phyloP scores from a whole-genome alignment of 2,797 vertebrate species.

The Oryzias dopingdopingensis region DNA sequence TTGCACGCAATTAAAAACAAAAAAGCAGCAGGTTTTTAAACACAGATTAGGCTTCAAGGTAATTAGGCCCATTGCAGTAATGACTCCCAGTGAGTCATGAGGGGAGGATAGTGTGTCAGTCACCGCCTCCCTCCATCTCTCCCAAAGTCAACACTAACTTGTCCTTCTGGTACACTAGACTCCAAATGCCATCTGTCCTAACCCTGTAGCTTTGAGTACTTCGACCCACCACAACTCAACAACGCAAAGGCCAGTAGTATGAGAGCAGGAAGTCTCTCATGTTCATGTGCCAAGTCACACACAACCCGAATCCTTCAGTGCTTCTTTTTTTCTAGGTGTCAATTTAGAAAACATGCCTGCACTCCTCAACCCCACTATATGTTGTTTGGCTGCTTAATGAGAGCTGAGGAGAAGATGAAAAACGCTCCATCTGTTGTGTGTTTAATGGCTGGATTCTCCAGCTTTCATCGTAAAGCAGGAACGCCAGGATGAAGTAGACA shows the following conservation, averaged over 20 bases:
- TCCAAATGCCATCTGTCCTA: constrained; percentile 63
- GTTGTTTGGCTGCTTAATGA: constrained; percentile 60
- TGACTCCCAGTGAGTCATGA: constrained; percentile 61
- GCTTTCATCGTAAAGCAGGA: constrained; percentile 56
- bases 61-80: constrained; percentile 67
- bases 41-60: constrained; percentile 66
- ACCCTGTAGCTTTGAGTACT: constrained; percentile 45
- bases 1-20: constrained; percentile 56
- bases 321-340: constrained; percentile 11
- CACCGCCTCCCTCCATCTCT: constrained; percentile 48
- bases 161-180: constrained; percentile 44
- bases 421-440: constrained; percentile 65
- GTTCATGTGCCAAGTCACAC: constrained; percentile 35
- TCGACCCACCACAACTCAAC: constrained; percentile 14
- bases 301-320: neutral
- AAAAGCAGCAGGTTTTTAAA: constrained; percentile 61
- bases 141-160: constrained; percentile 52
- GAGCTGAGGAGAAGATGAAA: constrained; percentile 46
- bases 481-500: constrained; percentile 66
- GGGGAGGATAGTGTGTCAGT: constrained; percentile 45
- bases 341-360: constrained; percentile 50
- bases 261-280: constrained; percentile 21
- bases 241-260: constrained; percentile 23
- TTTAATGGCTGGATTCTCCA: constrained; percentile 65
- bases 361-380: constrained; percentile 52